phyloP scores from a whole-genome alignment of 2,888 invertebrate species.

The Chalcis sispes region DNA sequence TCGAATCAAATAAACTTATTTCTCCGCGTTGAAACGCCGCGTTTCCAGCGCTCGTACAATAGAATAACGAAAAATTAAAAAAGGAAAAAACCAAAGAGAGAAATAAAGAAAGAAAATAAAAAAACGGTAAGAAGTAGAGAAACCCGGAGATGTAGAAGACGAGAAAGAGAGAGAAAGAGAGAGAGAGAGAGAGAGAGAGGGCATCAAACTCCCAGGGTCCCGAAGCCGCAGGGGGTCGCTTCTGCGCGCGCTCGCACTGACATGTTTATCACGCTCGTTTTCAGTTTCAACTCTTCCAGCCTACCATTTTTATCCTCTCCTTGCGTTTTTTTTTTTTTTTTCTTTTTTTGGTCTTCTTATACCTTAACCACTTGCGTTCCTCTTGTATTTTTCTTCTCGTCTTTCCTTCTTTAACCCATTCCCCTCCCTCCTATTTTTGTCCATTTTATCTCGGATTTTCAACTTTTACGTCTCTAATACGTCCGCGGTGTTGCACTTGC shows the following conservation, averaged over 20 bases:
- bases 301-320: not conserved
- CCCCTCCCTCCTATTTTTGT: no score
- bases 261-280: constrained; percentile 75
- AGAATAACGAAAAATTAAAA: no score
- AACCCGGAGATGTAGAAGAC: no score
- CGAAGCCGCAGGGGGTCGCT: constrained; percentile 37
- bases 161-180: not conserved
- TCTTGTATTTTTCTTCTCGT: constrained; percentile 2
- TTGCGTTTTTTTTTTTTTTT: constrained; percentile 56
- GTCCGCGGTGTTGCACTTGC: constrained; percentile 32
- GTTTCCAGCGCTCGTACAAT: not conserved
- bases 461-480: no score
- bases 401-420: constrained; percentile 57
- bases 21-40: not conserved
- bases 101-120: no score
- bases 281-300: constrained; percentile 52
- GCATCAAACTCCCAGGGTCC: constrained; percentile 68
- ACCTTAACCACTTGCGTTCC: no score
- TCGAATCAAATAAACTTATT: not conserved
- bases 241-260: constrained; percentile 66
- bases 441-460: no score
- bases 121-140: not conserved
- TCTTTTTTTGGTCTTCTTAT: constrained; percentile 1
- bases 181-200: constrained; percentile 52
- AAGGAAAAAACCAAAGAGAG: no score